These are phyloP conservation scores for Edolisoma coerulescens DNA, from an alignment of 2,113 vertebrate species.

Conservation along the genomic window DNA sequence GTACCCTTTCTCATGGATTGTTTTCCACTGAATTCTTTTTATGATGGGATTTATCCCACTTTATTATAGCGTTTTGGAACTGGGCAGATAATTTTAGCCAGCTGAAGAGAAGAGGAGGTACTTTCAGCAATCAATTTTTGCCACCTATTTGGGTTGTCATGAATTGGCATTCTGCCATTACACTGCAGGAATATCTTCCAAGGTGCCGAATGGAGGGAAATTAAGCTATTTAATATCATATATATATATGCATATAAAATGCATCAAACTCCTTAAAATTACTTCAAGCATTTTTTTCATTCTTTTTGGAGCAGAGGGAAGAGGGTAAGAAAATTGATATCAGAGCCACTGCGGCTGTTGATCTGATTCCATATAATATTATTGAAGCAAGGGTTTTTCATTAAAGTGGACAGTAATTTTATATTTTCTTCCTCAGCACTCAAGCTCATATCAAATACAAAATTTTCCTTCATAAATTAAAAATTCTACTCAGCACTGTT, in stretches of 20 bases:
- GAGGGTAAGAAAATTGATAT: neutral
- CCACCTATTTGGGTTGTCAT: neutral
- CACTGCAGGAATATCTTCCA: neutral
- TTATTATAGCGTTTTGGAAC: neutral
- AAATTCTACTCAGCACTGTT: neutral
- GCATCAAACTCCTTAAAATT: neutral
- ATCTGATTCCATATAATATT: neutral
- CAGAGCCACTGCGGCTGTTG: neutral
- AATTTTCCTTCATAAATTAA: neutral
- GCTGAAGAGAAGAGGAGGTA: neutral
- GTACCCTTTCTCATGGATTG: neutral
- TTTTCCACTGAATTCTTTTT: slow-evolving; percentile 7
- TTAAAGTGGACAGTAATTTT: neutral
- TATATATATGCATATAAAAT: neutral
- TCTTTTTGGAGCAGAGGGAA: neutral
- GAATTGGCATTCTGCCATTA: neutral
- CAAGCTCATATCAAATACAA: neutral
- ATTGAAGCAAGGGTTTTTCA: neutral
- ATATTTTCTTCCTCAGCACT: neutral
- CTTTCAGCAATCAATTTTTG: neutral
- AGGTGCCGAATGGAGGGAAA: neutral
- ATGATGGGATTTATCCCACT: neutral
- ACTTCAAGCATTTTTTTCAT: neutral
- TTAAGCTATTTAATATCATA: neutral
- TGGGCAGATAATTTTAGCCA: neutral